Conservation (phyloP, 2,888 invertebrate genomes). For the Drosophila anomelani region DNA sequence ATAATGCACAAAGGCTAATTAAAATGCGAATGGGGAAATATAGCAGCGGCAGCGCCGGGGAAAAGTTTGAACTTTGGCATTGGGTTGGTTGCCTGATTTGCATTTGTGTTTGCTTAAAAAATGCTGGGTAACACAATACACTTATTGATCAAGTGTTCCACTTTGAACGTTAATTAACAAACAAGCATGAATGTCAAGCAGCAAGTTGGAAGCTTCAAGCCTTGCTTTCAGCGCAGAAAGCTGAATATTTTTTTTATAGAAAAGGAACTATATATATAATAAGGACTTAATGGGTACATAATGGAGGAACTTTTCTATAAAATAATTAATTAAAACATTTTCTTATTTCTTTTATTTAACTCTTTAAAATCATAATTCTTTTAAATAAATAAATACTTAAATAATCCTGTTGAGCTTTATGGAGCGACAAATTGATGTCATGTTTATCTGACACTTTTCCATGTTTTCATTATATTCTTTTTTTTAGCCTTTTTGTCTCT, state of each 20-base stretch:
- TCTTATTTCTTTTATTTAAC: not conserved
- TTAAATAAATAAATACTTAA: conserved; percentile 1
- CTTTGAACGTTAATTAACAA: conserved; percentile 12
- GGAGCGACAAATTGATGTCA: conserved; percentile 19
- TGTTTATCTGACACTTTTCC: conserved; percentile 17
- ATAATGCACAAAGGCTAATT: conserved; percentile 44
- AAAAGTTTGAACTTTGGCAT: conserved; percentile 6
- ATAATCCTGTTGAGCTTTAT: conserved; percentile 8
- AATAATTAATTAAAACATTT: not conserved
- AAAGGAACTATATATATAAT: not conserved
- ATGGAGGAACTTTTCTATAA: too few relatives aligned
- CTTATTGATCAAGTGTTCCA: conserved; percentile 9
- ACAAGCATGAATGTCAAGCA: not conserved
- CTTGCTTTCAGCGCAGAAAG: not conserved
- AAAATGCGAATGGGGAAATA: conserved; percentile 30
- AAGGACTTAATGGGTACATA: too few relatives aligned
- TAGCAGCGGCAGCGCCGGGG: conserved; percentile 3
- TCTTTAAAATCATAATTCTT: not conserved
- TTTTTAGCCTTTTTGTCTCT: not conserved
- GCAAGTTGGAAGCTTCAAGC: not conserved
- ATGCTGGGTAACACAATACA: conserved; percentile 10
- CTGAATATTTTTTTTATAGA: not conserved
- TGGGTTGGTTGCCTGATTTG: conserved; percentile 4
- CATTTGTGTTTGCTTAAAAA: conserved; percentile 5
- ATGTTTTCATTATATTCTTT: conserved; percentile 7